Base-by-base conservation (phyloP, 2,113 vertebrate genomes). In the Cranoglanis bouderius region DNA sequence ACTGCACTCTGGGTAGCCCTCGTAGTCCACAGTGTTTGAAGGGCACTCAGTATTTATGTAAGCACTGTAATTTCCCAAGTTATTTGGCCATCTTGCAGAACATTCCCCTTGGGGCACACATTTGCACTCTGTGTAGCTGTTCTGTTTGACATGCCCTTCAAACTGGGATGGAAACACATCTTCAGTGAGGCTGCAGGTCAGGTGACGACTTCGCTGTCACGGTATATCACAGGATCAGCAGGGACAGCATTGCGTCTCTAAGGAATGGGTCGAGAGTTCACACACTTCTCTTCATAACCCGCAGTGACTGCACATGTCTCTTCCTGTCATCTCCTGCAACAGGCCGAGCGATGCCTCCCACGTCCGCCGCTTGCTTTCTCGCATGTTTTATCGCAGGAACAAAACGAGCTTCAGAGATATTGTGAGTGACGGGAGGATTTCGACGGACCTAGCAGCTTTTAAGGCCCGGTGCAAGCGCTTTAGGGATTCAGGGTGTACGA, bases 251-350 rank as follows among this genome's bases (percentile, higher is more conserved):
- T 63, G 65, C 57, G 51, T 38, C 80, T 57, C 16, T 6, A 16
- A 65, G n/a, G 65, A n/a, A 57, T 3, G 53, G 57, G 38, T 61
- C 84, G 51, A 81, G 49, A 85, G 46, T 77, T 82, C 87, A 59
- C 67, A 21, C 32, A 1, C 67, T 55, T 46, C 55, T 61, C n/a
- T 59, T 16, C 57, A 8, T 85, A 85, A 70, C 88, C 40, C 19
- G 6, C 29, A 49, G 59, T 26, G 83, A 85, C 59, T 65, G 83
- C 46, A n/a, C 83, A 67, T 85, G 82, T 89, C 88, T 85, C 88
- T 85, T 85, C 35, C 26, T 80, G 88, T 85, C 74, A 53, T 78
- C 38, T 85, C 57, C 0, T 43, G 14, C 18, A 2, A 43, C 5
- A 3, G n/a, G n/a, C 29, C 72, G n/a, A 40, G n/a, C 4, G 43